These are phyloP conservation scores for Ochotona curzoniae DNA, from an alignment of 2,113 vertebrate genomes.

Conservation along the genomic window DNA sequence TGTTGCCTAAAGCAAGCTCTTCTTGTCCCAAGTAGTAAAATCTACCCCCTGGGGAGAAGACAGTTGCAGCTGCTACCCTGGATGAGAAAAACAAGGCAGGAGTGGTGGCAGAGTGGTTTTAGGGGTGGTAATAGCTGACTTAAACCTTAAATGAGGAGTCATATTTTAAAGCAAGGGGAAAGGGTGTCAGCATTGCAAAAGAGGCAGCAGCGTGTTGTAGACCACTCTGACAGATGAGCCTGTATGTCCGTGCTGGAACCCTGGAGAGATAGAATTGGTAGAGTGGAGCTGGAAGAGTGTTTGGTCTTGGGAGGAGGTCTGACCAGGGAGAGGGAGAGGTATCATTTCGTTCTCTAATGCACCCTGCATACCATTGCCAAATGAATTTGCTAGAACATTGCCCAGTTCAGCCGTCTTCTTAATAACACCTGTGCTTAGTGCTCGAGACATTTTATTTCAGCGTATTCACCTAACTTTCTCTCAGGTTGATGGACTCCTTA, in stretches of 20 bases:
- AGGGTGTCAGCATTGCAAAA: neutral
- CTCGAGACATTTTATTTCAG: slow-evolving; percentile 32
- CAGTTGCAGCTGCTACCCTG: neutral
- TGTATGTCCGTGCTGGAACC: neutral
- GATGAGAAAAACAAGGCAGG: neutral
- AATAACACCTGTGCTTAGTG: neutral
- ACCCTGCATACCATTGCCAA: neutral
- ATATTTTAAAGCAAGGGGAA: slow-evolving; percentile 24
- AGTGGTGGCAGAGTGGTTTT: neutral
- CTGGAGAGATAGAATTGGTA: slow-evolving; percentile 16
- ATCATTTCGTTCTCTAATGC: neutral
- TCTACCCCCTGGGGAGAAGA: neutral
- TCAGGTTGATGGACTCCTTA: neutral
- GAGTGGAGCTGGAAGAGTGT: neutral
- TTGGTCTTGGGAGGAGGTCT: neutral
- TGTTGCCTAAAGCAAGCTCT: neutral
- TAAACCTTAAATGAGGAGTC: neutral
- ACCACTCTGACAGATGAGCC: neutral
- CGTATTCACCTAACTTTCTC: slow-evolving; percentile 14
- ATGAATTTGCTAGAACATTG: neutral
- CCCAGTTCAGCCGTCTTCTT: neutral
- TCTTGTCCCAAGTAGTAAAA: neutral
- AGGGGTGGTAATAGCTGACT: neutral
- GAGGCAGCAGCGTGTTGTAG: neutral
- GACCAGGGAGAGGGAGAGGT: neutral